These are phyloP conservation scores for Artibeus jamaicensis DNA, from an alignment of 2,797 vertebrate species.

Conservation along the genomic window DNA sequence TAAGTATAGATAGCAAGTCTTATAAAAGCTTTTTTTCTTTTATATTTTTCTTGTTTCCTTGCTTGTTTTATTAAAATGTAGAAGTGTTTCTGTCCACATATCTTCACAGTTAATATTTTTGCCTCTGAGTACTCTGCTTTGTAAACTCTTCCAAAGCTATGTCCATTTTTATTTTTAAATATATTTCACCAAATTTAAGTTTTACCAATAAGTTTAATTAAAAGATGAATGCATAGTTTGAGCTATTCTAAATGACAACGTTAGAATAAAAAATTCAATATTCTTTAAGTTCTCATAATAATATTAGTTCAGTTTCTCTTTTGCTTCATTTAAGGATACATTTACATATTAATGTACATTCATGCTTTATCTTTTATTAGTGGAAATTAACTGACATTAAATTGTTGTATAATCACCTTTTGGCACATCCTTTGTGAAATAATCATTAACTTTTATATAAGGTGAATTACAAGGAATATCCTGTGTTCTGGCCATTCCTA, in stretches of 20 bases:
- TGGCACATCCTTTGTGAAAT: not conserved
- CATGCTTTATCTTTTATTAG: not conserved
- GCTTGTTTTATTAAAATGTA: not conserved
- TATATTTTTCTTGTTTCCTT: not conserved
- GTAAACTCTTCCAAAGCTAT: not conserved
- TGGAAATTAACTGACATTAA: not conserved
- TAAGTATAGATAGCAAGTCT: rapidly evolving
- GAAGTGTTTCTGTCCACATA: not conserved
- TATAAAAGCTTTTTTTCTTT: not conserved
- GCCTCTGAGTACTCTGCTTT: not conserved
- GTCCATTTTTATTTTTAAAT: not conserved
- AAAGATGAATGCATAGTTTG: not conserved
- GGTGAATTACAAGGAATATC: not conserved
- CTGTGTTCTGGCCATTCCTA: rapidly evolving
- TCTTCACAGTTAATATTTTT: not conserved
- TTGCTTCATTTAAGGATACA: not conserved
- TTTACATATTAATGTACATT: not conserved
- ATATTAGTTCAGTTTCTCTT: not conserved
- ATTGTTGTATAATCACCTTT: not conserved
- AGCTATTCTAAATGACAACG: not conserved
- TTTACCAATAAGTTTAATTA: not conserved
- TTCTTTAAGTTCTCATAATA: not conserved
- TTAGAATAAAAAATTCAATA: not conserved
- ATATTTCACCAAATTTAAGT: not conserved
- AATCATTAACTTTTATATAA: not conserved